phyloP scores from a whole-genome alignment of 1,140 invertebrate species.

The Chionoecetes opilio region DNA sequence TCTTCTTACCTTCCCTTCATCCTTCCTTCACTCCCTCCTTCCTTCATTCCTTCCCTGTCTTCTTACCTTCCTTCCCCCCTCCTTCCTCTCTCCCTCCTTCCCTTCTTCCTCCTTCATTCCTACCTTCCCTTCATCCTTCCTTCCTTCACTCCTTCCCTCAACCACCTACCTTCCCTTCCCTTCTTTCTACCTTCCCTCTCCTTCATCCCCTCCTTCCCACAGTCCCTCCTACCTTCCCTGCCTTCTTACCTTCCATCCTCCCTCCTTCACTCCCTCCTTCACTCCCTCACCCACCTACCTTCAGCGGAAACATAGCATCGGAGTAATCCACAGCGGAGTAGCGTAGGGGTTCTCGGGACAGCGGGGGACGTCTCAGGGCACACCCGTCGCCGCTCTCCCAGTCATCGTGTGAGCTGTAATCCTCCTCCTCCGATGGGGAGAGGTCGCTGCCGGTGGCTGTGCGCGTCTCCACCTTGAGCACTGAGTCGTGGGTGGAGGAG shows the following conservation, averaged over 20 bases:
- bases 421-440: constrained; percentile 90
- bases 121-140: no score
- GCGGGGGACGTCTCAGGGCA: constrained; percentile 84
- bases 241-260: not conserved
- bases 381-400: constrained; percentile 85
- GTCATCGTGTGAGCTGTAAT: constrained; percentile 86
- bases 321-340: constrained; percentile 82
- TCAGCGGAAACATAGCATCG: constrained; percentile 85
- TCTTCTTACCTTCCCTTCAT: not conserved
- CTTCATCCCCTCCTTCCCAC: no score
- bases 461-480: constrained; percentile 93
- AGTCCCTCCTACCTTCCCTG: not conserved
- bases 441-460: constrained; percentile 85
- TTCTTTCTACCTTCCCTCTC: no score
- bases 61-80: no score
- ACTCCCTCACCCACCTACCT: constrained; percentile 16
- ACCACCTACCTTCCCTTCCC: no score
- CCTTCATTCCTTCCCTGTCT: no score
- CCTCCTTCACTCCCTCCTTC: not conserved
- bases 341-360: constrained; percentile 83
- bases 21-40: no score
- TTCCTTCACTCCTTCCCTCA: no score
- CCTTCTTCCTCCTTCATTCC: no score
- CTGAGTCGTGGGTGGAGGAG: constrained; percentile 93
- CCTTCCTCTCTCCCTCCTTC: no score